phyloP scores from a whole-genome alignment of 2,888 invertebrate species.

The Andrena chrysosceles region DNA sequence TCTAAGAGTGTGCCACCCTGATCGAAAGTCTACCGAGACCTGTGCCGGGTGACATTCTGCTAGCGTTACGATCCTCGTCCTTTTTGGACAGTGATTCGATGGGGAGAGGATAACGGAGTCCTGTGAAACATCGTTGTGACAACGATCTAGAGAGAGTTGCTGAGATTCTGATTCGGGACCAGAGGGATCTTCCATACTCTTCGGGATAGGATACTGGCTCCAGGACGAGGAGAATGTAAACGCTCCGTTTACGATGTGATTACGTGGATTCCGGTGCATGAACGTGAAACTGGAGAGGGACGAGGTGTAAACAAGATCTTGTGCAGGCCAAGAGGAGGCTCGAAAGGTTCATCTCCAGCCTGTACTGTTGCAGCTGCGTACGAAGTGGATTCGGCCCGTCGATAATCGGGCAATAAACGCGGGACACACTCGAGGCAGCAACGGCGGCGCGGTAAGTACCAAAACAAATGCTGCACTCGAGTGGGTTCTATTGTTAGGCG shows the following conservation, averaged over 20 bases:
- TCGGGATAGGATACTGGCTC: neutral
- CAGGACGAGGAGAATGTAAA: neutral
- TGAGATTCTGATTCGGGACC: too few species aligned
- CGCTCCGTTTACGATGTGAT: neutral
- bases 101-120: too few species aligned
- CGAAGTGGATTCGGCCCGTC: conserved; percentile 19
- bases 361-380: conserved; percentile 52
- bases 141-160: too few species aligned
- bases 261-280: neutral
- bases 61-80: neutral
- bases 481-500: neutral
- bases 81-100: neutral
- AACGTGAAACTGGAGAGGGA: neutral
- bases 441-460: conserved; percentile 52
- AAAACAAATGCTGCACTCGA: conserved; percentile 41
- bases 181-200: neutral
- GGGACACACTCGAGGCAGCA: conserved; percentile 4
- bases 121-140: too few species aligned
- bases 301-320: conserved; percentile 20
- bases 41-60: neutral
- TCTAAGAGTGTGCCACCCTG: conserved; percentile 12
- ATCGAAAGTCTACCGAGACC: neutral
- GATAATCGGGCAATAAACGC: conserved; percentile 38
- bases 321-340: neutral
- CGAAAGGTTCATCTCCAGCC: neutral